A percentile compares a stretch with the other conserved stretches of the same genome.
These are phyloP conservation scores for Scaeva pyrastri DNA, from an alignment of 2,888 invertebrate genomes.

Conservation along the genomic window DNA sequence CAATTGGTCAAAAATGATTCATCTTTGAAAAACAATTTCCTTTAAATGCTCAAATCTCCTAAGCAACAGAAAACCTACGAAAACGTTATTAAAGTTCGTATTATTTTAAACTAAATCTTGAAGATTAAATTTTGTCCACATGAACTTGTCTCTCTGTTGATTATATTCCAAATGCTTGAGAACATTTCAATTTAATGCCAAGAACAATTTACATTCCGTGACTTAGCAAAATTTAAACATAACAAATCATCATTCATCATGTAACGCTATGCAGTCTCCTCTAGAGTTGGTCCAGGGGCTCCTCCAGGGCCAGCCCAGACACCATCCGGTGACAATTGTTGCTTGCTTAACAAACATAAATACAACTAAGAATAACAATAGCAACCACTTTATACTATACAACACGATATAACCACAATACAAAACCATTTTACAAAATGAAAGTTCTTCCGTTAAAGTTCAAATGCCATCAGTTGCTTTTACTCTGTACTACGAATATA, in stretches of 20 bases:
- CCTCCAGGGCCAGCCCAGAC: conserved; percentile 52
- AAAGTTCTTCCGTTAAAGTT: conserved; percentile 46
- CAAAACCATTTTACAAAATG: conserved; percentile 51
- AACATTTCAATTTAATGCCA: conserved; percentile 48
- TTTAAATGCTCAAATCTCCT: too few relatives aligned
- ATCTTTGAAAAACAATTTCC: too few relatives aligned
- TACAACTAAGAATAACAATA: not conserved
- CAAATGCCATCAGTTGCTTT: conserved; percentile 43
- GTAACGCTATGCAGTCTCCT: conserved; percentile 48
- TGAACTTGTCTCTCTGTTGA: conserved; percentile 16
- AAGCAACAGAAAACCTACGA: too few relatives aligned
- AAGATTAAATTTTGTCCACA: too few relatives aligned
- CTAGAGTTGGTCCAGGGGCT: conserved; percentile 37
- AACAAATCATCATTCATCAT: conserved; percentile 64
- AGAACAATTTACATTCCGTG: conserved; percentile 26
- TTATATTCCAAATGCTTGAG: not conserved
- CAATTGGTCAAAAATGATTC: too few relatives aligned
- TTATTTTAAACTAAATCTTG: too few relatives aligned
- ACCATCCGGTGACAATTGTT: conserved; percentile 71
- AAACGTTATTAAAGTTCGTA: too few relatives aligned
- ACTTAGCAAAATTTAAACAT: not conserved
- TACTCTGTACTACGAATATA: too few relatives aligned
- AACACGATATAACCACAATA: conserved; percentile 54
- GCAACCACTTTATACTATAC: conserved; percentile 6
- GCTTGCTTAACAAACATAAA: conserved; percentile 25